Percentiles rank a stretch among this genome's conserved stretches.
phyloP scores from a whole-genome alignment of 2,113 vertebrate genomes.

The Pristiophorus japonicus region DNA sequence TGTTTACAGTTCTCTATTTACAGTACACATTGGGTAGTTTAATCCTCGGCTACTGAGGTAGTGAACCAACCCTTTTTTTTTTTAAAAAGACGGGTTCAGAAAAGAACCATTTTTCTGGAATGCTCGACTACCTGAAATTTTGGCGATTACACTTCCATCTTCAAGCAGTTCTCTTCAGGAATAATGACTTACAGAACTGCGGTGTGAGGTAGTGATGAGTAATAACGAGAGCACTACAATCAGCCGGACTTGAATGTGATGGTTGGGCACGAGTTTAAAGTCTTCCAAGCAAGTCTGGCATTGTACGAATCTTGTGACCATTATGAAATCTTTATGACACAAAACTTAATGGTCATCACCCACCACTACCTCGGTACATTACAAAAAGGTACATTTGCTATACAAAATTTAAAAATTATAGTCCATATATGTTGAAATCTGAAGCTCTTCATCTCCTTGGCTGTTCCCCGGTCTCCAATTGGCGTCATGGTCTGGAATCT shows the following conservation, averaged over 20 bases:
- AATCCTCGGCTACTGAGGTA: constrained; percentile 98
- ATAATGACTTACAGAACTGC: constrained; percentile 16
- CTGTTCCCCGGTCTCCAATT: constrained; percentile 34
- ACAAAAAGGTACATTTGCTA: constrained; percentile 33
- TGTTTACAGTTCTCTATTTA: constrained; percentile 99
- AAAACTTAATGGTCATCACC: constrained; percentile 27
- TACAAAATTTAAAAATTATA: constrained; percentile 37
- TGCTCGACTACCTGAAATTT: constrained; percentile 97
- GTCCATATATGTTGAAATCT: constrained; percentile 34
- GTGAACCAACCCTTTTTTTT: constrained; percentile 92
- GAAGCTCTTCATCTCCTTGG: constrained; percentile 34
- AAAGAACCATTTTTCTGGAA: constrained; percentile 99
- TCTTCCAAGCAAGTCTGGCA: constrained; percentile 6
- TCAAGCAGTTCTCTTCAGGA: constrained; percentile 69
- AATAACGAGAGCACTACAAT: constrained; percentile 15
- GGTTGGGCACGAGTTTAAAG: not conserved
- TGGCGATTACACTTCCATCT: constrained; percentile 99
- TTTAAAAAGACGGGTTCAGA: constrained; percentile 88
- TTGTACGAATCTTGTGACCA: not conserved
- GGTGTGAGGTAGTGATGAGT: constrained; percentile 35
- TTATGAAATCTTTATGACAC: constrained; percentile 2
- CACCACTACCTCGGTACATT: constrained; percentile 35
- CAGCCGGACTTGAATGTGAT: constrained; percentile 19
- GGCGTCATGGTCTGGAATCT: constrained; percentile 48
- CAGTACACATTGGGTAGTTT: constrained; percentile 99